A percentile compares a stretch with the other conserved stretches of the same genome.
phyloP scores from a whole-genome alignment of 2,113 vertebrate species.

The Pongo abelii region DNA sequence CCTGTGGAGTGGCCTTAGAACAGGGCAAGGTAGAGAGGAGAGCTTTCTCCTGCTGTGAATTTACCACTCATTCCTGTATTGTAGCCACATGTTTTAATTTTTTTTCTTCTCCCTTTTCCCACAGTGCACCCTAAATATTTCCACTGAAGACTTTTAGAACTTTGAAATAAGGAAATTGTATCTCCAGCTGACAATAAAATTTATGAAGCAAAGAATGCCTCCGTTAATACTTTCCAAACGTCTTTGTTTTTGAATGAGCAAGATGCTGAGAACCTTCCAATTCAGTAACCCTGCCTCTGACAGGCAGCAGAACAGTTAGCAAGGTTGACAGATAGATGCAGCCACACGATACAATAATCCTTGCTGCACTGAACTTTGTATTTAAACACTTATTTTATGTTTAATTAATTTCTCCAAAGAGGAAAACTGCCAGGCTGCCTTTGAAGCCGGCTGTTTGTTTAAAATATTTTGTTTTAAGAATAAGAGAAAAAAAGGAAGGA shows the following conservation, averaged over 20 bases:
- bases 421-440: slow-evolving; percentile 82
- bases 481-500: slow-evolving; percentile 37
- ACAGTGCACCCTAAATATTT: not conserved
- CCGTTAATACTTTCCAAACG: slow-evolving; percentile 57
- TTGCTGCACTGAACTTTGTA: slow-evolving; percentile 80
- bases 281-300: slow-evolving; percentile 71
- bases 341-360: slow-evolving; percentile 77
- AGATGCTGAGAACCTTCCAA: slow-evolving; percentile 74
- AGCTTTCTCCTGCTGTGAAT: not conserved
- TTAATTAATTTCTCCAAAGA: slow-evolving; percentile 86
- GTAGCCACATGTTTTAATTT: not conserved
- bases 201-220: slow-evolving; percentile 70
- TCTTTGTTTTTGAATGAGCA: slow-evolving; percentile 76
- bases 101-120: not conserved
- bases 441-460: slow-evolving; percentile 87
- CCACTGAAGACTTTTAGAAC: slow-evolving; percentile 39
- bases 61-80: too few species aligned
- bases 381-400: slow-evolving; percentile 87
- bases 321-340: slow-evolving; percentile 76
- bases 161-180: slow-evolving; percentile 68
- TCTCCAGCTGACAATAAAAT: slow-evolving; percentile 73
- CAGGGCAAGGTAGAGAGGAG: not conserved
- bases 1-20: fast-evolving
- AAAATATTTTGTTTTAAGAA: slow-evolving; percentile 64
- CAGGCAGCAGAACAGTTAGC: slow-evolving; percentile 69